Evolutionary conservation across 2,113 vertebrate genomes (phyloP).

Genomic region (Entomyzon cyanotis): DNA sequence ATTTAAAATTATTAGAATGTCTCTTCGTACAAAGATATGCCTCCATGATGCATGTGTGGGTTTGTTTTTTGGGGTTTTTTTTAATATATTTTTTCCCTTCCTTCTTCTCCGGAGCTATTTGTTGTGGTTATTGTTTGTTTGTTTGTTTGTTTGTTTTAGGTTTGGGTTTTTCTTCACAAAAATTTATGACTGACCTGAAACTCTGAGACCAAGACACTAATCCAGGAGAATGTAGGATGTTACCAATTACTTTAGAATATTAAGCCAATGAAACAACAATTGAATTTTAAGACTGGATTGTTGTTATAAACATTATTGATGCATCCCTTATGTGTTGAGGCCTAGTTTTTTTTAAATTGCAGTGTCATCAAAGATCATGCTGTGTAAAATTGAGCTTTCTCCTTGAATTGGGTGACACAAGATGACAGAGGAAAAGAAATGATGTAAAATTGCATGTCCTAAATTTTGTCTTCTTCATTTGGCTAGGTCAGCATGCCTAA

Average conservation of each 20-base stretch:
- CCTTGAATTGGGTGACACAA: background rate
- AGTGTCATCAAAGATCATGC: background rate
- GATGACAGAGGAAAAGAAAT: background rate
- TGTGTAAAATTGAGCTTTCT: background rate
- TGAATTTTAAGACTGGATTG: background rate
- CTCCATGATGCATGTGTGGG: background rate
- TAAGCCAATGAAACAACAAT: background rate
- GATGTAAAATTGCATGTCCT: background rate
- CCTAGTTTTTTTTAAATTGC: background rate
- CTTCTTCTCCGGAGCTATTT: background rate
- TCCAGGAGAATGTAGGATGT: background rate
- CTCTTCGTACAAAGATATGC: background rate
- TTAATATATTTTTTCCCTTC: background rate
- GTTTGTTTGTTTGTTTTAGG: background rate
- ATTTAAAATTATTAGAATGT: background rate
- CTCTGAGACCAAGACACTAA: background rate
- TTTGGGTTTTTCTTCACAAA: background rate
- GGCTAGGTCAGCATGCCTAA: background rate
- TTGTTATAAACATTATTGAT: background rate
- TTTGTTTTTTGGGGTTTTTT: background rate
- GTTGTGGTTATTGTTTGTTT: fast-evolving
- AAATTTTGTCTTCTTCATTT: background rate
- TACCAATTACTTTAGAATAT: background rate
- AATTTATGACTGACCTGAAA: background rate
- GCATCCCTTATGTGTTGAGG: background rate